Evolutionary conservation across 2,888 invertebrate species (phyloP), one percentile per base, ranked within the genome.

Genomic region (Drosophila percnosoma): DNA sequence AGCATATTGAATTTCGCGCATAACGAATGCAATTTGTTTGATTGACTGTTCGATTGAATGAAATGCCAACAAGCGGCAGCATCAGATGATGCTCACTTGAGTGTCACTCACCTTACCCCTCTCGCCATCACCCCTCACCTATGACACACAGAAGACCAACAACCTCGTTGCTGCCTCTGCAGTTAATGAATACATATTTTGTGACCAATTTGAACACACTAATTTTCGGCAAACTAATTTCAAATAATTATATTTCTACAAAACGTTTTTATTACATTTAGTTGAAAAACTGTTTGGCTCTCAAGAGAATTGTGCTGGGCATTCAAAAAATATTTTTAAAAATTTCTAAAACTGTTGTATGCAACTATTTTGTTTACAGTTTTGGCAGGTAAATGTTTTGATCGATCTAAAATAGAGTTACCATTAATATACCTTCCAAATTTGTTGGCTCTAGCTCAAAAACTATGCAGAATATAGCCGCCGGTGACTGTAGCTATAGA

Each of bases 1-100:
- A 78, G 71, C 87, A 89, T 84, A 85, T 85, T 82, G 87, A 84
- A 82, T 89, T 82, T 65, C 49, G 61, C 71, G 84, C 87, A 89
- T 84, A 89, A 79, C 85, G 89, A 89, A 87, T 89, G 87, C 89
- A 89, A 85, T 85, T 85, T 87, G 75, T 77, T 87, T 85, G 85
- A 85, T 85, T 89, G 89, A 87, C 87, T 85, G 87, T 82, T 85
- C 82, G 85, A 85, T 89, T 89, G 87, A 80, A 80, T 80, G 62
- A 57, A 80, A 89, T 75, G 87, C 82, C 76, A 88, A 58, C 80
- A 65, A 80, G 38, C 38, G 38, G 54, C 63, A 42, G 58, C 75
- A 68, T 49, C 67, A 60, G 36, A 59, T 68, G 68, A 71, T 70
- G 70, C 36, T 42, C 63, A 60, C 55, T 59, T 76, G 52, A 34